These are phyloP conservation scores for Cirrhinus mrigala DNA, from an alignment of 2,797 vertebrate genomes.

Conservation along the genomic window DNA sequence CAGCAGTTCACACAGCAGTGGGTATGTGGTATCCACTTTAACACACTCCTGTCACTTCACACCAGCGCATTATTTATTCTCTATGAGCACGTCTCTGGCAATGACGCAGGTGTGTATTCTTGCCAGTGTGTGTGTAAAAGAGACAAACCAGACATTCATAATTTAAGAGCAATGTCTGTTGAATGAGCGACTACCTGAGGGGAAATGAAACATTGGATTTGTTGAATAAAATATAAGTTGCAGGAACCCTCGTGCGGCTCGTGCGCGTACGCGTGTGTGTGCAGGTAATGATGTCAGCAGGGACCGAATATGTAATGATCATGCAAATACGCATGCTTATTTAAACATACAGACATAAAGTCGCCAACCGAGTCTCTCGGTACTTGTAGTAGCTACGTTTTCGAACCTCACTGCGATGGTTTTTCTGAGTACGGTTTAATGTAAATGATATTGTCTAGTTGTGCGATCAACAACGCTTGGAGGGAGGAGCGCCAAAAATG, in stretches of 20 bases:
- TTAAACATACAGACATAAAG: slow-evolving; percentile 38
- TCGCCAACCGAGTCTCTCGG: not conserved
- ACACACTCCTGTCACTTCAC: slow-evolving; percentile 60
- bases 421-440: slow-evolving; percentile 14
- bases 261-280: slow-evolving; percentile 37
- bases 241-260: slow-evolving; percentile 52
- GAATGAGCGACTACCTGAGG: slow-evolving; percentile 66
- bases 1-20: slow-evolving; percentile 42
- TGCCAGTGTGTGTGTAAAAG: slow-evolving; percentile 30
- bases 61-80: slow-evolving; percentile 59
- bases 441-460: slow-evolving; percentile 23
- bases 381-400: not conserved
- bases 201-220: slow-evolving; percentile 73
- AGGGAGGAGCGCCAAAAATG: slow-evolving; percentile 6
- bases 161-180: slow-evolving; percentile 57
- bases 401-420: not conserved
- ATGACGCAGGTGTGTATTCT: slow-evolving; percentile 49
- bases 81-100: slow-evolving; percentile 59
- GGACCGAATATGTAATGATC: slow-evolving; percentile 51
- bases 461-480: slow-evolving; percentile 29
- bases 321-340: slow-evolving; percentile 48
- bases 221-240: slow-evolving; percentile 76
- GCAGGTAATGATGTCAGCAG: slow-evolving; percentile 57
- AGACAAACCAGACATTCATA: slow-evolving; percentile 58
- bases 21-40: slow-evolving; percentile 36